phyloP scores from a whole-genome alignment of 2,888 invertebrate genomes.

The Drosophila niveifrons region DNA sequence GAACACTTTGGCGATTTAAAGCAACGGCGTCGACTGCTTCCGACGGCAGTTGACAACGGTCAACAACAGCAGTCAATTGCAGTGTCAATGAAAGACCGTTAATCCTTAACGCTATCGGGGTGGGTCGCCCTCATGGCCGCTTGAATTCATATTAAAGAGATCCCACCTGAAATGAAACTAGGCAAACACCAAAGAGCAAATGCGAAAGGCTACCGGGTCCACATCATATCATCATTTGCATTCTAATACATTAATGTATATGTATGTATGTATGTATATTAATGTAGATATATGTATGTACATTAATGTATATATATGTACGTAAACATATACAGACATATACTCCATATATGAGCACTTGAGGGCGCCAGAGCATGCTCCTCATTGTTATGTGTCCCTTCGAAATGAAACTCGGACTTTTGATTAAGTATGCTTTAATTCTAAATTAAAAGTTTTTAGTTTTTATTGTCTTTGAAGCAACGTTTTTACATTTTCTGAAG shows the following conservation, averaged over 20 bases:
- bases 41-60: conserved; percentile 28
- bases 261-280: not conserved
- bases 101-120: conserved; percentile 1
- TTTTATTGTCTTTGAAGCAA: not conserved
- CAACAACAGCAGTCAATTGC: conserved; percentile 18
- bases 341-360: not conserved
- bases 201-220: not conserved
- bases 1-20: conserved; percentile 8
- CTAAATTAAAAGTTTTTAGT: not conserved
- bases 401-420: not conserved
- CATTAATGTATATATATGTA: too few relatives aligned
- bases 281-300: not conserved
- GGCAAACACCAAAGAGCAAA: not conserved
- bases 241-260: not conserved
- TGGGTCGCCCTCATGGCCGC: not conserved
- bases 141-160: not conserved
- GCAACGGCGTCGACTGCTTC: conserved; percentile 8
- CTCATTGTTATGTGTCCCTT: not conserved
- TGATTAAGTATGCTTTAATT: not conserved
- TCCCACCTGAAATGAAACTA: conserved; percentile 11
- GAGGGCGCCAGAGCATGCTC: not conserved
- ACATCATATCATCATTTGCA: not conserved
- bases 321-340: not conserved
- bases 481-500: not conserved
- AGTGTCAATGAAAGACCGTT: conserved; percentile 8